A percentile compares a stretch with the other conserved stretches of the same genome.
Evolutionary conservation across 2,888 invertebrate genomes (phyloP).

Genomic region (Diadromus collaris): DNA sequence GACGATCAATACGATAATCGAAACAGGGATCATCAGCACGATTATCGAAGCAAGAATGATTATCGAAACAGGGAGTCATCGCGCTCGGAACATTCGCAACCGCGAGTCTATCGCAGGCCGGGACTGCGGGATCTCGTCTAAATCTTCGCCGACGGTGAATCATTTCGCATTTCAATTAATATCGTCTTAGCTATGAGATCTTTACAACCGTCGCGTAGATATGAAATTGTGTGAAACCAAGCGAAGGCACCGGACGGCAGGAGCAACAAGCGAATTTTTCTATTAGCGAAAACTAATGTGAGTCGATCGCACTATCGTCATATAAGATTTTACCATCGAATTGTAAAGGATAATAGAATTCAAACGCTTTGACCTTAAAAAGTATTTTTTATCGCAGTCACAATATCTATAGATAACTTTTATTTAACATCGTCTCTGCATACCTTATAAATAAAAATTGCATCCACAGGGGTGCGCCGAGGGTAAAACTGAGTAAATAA

Average conservation of each 20-base stretch:
- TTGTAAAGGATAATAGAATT: constrained; percentile 3
- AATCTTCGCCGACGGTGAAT: background rate
- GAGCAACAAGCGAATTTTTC: background rate
- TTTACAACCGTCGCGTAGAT: background rate
- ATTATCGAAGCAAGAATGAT: background rate
- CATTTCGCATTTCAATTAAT: background rate
- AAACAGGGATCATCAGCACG: too few species aligned
- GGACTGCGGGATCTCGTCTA: constrained; percentile 44
- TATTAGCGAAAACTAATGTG: background rate
- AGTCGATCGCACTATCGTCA: background rate
- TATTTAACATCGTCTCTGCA: too few species aligned
- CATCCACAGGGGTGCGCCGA: too few species aligned
- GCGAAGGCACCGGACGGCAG: background rate
- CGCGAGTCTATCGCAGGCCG: constrained; percentile 35
- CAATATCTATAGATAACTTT: background rate
- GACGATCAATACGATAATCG: background rate
- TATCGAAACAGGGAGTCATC: background rate
- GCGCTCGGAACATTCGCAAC: background rate
- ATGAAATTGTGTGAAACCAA: background rate
- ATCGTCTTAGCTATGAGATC: too few species aligned
- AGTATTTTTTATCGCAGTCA: background rate
- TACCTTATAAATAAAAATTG: too few species aligned
- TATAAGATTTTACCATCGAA: background rate
- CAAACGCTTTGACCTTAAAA: background rate
- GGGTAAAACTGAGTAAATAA: too few species aligned